Evolutionary conservation across 2,888 invertebrate genomes (phyloP).

Genomic region (Drosophila niveifrons): DNA sequence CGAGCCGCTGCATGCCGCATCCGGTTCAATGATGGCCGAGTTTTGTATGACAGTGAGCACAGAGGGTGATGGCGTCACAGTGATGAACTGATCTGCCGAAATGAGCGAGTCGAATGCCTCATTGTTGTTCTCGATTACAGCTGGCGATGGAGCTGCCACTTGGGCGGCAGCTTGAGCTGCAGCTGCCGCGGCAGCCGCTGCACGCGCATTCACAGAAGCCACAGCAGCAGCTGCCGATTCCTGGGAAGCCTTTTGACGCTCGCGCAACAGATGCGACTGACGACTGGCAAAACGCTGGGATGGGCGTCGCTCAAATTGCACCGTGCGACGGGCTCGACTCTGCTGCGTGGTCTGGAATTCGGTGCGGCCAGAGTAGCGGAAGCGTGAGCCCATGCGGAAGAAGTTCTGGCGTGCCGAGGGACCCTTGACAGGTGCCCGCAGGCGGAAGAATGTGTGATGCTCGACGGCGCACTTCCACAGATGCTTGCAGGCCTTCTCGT

Average conservation of each 20-base stretch:
- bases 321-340: constrained; percentile 95
- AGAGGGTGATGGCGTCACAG: constrained; percentile 84
- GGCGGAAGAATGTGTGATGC: constrained; percentile 99
- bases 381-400: constrained; percentile 99
- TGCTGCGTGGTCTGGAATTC: constrained; percentile 98
- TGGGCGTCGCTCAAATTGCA: constrained; percentile 98
- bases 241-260: constrained; percentile 88
- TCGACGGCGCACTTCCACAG: constrained; percentile 99
- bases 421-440: constrained; percentile 95
- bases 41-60: constrained; percentile 85
- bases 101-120: constrained; percentile 76
- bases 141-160: constrained; percentile 48
- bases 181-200: constrained; percentile 77
- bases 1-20: constrained; percentile 79
- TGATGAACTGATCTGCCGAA: constrained; percentile 73
- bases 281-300: constrained; percentile 98
- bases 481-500: constrained; percentile 99
- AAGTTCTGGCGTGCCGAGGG: constrained; percentile 97
- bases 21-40: constrained; percentile 76
- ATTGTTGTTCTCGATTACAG: constrained; percentile 62
- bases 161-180: constrained; percentile 67
- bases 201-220: constrained; percentile 78
- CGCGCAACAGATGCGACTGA: constrained; percentile 94
- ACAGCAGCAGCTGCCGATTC: constrained; percentile 82
- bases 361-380: constrained; percentile 96